Evolutionary conservation across 2,888 invertebrate genomes (phyloP).

Genomic region (Polyommatus icarus): DNA sequence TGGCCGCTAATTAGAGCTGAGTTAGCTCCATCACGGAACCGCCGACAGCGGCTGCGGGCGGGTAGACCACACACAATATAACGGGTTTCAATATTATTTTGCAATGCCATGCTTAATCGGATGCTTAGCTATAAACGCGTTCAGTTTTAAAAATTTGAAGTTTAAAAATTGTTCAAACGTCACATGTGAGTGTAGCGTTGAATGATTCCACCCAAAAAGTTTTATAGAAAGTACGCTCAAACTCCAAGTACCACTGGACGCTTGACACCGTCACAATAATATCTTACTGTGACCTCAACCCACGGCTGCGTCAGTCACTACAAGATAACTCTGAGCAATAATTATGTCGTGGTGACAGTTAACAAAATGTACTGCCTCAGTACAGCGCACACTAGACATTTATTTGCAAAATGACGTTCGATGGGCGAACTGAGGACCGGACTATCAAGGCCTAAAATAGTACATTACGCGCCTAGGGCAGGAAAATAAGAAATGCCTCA

Average conservation of each 20-base stretch:
- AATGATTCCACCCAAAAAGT: background rate
- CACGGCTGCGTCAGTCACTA: conserved; percentile 30
- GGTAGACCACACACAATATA: conserved; percentile 8
- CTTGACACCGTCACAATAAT: background rate
- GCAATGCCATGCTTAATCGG: background rate
- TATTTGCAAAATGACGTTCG: background rate
- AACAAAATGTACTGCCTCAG: conserved; percentile 34
- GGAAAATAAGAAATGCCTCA: no score
- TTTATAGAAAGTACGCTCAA: background rate
- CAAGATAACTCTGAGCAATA: conserved; percentile 33
- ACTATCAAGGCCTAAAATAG: no score
- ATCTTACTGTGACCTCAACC: conserved; percentile 30
- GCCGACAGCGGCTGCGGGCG: background rate
- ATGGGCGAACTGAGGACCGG: no score
- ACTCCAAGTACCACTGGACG: background rate
- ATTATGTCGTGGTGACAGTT: conserved; percentile 36
- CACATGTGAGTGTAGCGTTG: background rate
- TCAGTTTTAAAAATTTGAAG: background rate
- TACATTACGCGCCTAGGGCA: no score
- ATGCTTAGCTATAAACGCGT: background rate
- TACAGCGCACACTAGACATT: background rate
- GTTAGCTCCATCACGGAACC: background rate
- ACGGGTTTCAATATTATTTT: background rate
- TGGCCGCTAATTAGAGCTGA: background rate
- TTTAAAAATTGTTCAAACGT: background rate